Base-by-base conservation (phyloP, 2,888 invertebrate species). In the Conchocele bisecta region DNA sequence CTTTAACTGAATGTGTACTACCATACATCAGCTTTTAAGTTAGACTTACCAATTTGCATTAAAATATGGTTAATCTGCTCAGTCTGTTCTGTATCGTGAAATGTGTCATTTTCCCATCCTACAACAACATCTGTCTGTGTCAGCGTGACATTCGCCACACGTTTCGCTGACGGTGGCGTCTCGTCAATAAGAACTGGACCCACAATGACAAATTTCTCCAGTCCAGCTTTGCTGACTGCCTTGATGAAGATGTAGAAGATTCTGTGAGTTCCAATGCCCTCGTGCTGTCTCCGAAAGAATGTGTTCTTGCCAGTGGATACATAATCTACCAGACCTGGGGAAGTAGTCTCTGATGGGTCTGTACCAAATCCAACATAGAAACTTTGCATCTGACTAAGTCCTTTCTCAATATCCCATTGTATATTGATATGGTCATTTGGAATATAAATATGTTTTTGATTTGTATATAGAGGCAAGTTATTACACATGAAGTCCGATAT, bases 111-210 rank as follows among this genome's bases (percentile, higher is more conserved):
- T 1, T 59, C 56, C 82, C 83, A 84, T 0, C 65, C 46, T 9
- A 80, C 33, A 11, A 53, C 15, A 7, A 82, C 37, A 13, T 56
- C 9, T 3, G 58, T 39, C 3, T 42, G 31, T 6, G 44, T 57
- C n/a, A 81, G 41, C 2, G 11, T 41, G 0, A 75, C 54, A 4
- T 33, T 17, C 6, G 76, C 53, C 1, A 24, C 33, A 5, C 35
- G 26, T 26, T 37, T 48, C 17, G 66, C 59, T 2, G 51, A 2
- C 7, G 84, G 84, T 17, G 75, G 75, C 2, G 69, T 70, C 46
- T 75, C 66, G 37, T 75, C 75, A 11, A 78, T 66, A 13, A 81
- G n/a, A 3, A 81, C 33, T 24, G 83, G 81, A 5, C 81, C 83
- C 28, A 78, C 33, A 2, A 56, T 29, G 15, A 37, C 42, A 6